Evolutionary conservation across 2,113 vertebrate genomes (phyloP).

Genomic region (Pomatorhinus ruficollis): DNA sequence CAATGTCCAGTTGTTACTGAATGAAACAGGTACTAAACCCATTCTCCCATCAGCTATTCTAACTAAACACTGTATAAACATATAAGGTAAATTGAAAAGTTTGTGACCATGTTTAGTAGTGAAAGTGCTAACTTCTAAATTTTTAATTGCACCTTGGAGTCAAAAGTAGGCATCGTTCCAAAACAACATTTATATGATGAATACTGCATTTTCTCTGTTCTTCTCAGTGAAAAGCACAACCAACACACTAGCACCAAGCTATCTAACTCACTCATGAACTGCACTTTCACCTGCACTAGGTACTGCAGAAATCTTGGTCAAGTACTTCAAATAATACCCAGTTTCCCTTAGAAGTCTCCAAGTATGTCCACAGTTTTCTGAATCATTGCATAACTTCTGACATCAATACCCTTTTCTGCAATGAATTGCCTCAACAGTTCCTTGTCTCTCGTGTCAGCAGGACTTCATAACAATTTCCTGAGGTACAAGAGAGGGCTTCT

Average conservation of each 20-base stretch:
- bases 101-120: not conserved
- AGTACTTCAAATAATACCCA: not conserved
- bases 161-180: not conserved
- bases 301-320: not conserved
- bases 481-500: not conserved
- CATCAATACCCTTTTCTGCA: not conserved
- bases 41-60: not conserved
- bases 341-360: not conserved
- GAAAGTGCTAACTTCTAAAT: not conserved
- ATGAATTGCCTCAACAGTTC: not conserved
- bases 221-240: not conserved
- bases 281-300: not conserved
- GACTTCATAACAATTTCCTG: not conserved
- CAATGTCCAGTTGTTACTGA: not conserved
- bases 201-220: not conserved
- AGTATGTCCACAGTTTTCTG: not conserved
- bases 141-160: not conserved
- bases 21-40: not conserved
- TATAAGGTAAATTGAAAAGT: fast-evolving
- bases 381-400: not conserved
- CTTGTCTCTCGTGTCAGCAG: not conserved
- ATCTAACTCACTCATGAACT: not conserved
- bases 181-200: not conserved
- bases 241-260: not conserved
- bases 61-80: not conserved